A percentile compares a stretch with the other conserved stretches of the same genome.
These are phyloP conservation scores for Scopus umbretta DNA, from an alignment of 2,113 vertebrate genomes.

Conservation along the genomic window DNA sequence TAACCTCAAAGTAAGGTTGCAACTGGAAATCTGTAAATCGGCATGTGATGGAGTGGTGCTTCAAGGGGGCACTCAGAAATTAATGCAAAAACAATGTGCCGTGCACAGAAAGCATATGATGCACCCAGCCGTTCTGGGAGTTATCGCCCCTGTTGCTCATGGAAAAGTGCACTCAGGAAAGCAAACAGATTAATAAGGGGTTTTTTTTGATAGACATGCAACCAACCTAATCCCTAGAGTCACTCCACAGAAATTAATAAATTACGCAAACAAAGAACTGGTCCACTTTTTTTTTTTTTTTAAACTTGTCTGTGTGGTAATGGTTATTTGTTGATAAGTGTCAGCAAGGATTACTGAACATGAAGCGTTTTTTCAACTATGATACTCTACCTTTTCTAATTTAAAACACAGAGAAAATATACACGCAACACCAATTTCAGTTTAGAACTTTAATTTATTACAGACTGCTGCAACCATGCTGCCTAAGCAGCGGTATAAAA, in stretches of 20 bases:
- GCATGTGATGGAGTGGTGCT: neutral
- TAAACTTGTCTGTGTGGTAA: neutral
- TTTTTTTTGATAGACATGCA: neutral
- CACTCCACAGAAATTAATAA: neutral
- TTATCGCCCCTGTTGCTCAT: accelerated
- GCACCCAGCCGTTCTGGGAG: too few relatives aligned
- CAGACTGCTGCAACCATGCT: neutral
- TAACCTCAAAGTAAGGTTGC: neutral
- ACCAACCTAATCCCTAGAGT: neutral
- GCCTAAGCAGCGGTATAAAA: neutral
- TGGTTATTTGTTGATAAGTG: neutral
- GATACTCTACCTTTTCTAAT: neutral
- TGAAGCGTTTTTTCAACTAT: neutral
- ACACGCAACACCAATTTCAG: neutral
- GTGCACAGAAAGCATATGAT: accelerated
- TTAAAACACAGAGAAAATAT: neutral
- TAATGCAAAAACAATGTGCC: too few relatives aligned
- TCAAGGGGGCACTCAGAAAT: neutral
- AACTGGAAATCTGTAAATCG: neutral
- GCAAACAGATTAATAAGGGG: neutral
- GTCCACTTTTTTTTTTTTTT: neutral
- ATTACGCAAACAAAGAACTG: neutral
- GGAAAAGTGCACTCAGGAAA: neutral
- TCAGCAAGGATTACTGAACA: neutral
- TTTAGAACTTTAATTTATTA: neutral